Evolutionary conservation across 2,113 vertebrate genomes (phyloP), one percentile per base, ranked within the genome.

Genomic region (Corythaeola cristata): DNA sequence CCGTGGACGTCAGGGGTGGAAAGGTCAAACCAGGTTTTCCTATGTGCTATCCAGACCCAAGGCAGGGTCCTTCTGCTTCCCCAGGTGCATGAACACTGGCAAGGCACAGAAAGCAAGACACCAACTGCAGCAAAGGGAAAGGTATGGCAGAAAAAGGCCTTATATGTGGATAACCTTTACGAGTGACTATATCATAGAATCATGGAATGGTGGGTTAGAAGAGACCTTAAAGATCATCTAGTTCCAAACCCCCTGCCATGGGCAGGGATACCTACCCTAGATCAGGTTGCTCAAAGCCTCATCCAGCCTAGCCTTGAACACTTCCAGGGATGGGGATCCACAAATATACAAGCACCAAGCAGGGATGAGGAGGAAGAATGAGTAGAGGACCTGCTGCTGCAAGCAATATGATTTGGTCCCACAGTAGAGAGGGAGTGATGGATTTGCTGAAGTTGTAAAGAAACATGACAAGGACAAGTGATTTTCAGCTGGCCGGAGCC

Each of bases 21-120:
- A 71, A 11, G 12, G 3, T n/a, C 45, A 79, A 79, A 15, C 10
- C 14, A 74, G 33, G 35, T 2, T 73, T 76, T 23, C 15, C 9
- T 1, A 0, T 16, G 32, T 50, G 16, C 4, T 81, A 4, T 19
- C 12, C 27, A 79, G n/a, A 62, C 3, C 11, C 0, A 0, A 75
- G 18, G 14, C 12, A 60, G 44, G 7, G 5, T 77, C 26, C 7
- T 80, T 63, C n/a, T 71, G 18, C 15, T 72, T 89, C 17, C 15
- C 66, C 3, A 4, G 6, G 3, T 56, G 10, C 10, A 7, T 3
- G 3, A 39, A 3, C 8, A 24, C 22, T 49, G 21, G 11, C 23
- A 52, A 72, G 55, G 27, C 27, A 85, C 15, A 33, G 33, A 56
- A 77, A 59, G 6, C 2, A 21, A 67, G n/a, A 24, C 44, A 11